Evolutionary conservation across 2,888 invertebrate genomes (phyloP), one percentile per base, ranked within the genome.

Genomic region (Eugnorisma glareosa): DNA sequence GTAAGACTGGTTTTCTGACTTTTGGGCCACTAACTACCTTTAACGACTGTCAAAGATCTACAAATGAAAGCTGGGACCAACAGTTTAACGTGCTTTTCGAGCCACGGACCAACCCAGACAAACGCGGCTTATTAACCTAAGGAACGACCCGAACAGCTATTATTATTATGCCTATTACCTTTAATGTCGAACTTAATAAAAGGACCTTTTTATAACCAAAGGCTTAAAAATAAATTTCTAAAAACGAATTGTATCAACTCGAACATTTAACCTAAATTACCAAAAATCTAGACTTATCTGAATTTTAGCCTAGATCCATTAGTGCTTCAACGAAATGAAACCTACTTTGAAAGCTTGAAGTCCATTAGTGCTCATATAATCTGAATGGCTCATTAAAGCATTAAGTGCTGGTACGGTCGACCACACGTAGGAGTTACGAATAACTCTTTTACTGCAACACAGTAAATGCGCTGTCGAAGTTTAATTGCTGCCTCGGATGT

Each of bases 341-440:
- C 80, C 69, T 73, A 81, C 54, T 76, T 73, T 71, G 67, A 75
- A 79, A 76, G 83, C 83, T 73, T 76, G 51, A 68, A 77, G 73
- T 85, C 73, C 83, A 81, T 82, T 81, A 82, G 81, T 45, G 63
- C 75, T 74, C 79, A 77, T 82, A 81, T 75, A 87, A 84, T 86
- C 81, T 84, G 70, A 66, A 83, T 78, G 67, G 80, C 82, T 90
- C 86, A 86, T 90, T 89, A 86, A 84, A 86, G 54, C 66, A 86
- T 86, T 76, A 86, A 87, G 88, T 85, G 79, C 77, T 61, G 81
- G 80, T 79, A 78, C 48, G 7, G 43, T 76, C 48, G 82, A 72
- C 51, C 40, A 24, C 57, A 35, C 15, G 35, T 35, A 43, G 48
- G 24, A 59, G 18, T 75, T 28, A 43, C 64, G 18, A 73, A 40